Percentiles rank a stretch among this genome's conserved stretches.
Conservation (phyloP, 2,113 vertebrate genomes). For the Zonotrichia leucophrys region DNA sequence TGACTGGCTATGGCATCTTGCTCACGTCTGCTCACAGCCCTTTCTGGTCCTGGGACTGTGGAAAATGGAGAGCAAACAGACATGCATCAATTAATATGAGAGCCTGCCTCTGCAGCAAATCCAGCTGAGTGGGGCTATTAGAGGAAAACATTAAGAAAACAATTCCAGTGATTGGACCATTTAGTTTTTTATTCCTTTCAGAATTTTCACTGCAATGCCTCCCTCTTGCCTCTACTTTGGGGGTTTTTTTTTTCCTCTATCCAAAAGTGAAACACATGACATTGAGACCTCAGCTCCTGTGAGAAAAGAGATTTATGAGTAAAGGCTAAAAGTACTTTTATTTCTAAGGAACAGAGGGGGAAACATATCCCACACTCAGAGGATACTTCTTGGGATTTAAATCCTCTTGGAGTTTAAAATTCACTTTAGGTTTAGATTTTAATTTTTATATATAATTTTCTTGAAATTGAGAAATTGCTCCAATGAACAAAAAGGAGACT, state of each 20-base stretch:
- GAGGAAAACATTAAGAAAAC: neutral
- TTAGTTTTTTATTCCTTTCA: neutral
- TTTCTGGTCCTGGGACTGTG: neutral
- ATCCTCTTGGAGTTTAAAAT: neutral
- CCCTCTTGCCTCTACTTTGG: neutral
- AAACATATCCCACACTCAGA: neutral
- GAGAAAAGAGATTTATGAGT: neutral
- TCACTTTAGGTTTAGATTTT: neutral
- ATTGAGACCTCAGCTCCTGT: neutral
- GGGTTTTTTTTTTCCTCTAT: neutral
- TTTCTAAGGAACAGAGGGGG: neutral
- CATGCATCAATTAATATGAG: neutral
- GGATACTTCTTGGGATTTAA: neutral
- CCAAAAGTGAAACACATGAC: neutral
- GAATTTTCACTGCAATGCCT: neutral
- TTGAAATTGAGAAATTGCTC: neutral
- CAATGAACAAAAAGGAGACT: neutral
- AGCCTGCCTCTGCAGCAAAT: neutral
- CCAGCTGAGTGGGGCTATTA: neutral
- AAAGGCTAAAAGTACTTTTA: neutral
- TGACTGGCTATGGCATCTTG: neutral
- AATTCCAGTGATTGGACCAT: neutral
- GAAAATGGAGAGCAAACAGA: neutral
- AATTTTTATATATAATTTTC: neutral
- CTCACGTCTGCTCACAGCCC: rapidly evolving